Conservation (phyloP, 2,113 vertebrate genomes). For the Odocoileus hemionus region DNA sequence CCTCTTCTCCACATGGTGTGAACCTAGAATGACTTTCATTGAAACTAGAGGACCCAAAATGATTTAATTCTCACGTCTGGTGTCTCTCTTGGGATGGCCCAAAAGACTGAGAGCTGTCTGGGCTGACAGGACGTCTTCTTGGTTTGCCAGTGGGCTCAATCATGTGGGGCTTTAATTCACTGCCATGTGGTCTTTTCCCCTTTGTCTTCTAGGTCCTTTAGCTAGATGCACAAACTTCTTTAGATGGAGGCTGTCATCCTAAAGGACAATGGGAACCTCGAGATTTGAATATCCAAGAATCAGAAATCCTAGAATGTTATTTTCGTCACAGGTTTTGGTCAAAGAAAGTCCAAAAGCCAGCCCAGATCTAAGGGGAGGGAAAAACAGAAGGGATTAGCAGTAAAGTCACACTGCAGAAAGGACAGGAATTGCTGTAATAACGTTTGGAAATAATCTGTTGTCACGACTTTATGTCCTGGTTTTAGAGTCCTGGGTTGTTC, state of each 20-base stretch:
- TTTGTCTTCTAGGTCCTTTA: background rate
- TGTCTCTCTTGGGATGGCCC: background rate
- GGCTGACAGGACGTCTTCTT: background rate
- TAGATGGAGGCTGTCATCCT: background rate
- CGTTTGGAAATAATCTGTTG: background rate
- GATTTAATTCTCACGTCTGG: background rate
- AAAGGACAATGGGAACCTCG: background rate
- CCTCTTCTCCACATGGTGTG: background rate
- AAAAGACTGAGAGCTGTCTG: background rate
- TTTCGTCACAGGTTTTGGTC: background rate
- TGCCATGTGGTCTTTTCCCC: fast-evolving
- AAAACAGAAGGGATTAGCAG: background rate
- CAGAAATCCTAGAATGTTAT: background rate
- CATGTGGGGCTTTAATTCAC: background rate
- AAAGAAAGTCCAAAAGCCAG: background rate
- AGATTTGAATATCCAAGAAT: background rate
- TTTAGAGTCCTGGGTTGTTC: background rate
- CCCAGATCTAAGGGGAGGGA: background rate
- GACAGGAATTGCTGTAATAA: background rate
- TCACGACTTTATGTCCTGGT: background rate
- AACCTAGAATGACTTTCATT: background rate
- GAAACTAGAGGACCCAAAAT: background rate
- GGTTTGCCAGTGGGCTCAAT: background rate
- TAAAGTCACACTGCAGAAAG: background rate
- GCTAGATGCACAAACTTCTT: background rate